Conservation (phyloP, 2,888 invertebrate species). For the Leptopilina myrica region DNA sequence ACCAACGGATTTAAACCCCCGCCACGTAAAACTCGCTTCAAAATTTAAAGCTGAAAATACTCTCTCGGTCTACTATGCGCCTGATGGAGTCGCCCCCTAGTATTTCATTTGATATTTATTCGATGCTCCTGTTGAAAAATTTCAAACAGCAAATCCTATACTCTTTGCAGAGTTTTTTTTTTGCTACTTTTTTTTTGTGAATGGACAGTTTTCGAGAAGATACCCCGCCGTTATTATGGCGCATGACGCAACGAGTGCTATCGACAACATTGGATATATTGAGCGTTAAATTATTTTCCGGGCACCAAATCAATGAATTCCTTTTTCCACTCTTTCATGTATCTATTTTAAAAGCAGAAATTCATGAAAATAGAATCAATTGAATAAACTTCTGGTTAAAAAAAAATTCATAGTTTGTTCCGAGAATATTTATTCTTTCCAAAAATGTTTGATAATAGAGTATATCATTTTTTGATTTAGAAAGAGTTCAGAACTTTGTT, state of each 20-base stretch:
- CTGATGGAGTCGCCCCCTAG: constrained; percentile 61
- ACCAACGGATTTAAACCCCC: constrained; percentile 67
- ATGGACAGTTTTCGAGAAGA: constrained; percentile 67
- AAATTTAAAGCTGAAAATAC: constrained; percentile 71
- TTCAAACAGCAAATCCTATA: constrained; percentile 57
- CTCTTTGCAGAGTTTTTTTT: constrained; percentile 16
- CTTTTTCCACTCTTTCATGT: constrained; percentile 57
- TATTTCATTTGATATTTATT: constrained; percentile 70
- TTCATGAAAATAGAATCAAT: background rate
- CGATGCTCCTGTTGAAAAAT: constrained; percentile 63
- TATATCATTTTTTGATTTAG: too few relatives aligned
- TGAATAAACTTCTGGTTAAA: too few relatives aligned
- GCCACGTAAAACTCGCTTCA: constrained; percentile 60
- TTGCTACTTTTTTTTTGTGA: constrained; percentile 22
- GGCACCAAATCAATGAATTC: constrained; percentile 72
- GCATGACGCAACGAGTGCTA: constrained; percentile 73
- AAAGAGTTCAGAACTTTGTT: too few relatives aligned
- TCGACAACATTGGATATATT: constrained; percentile 73
- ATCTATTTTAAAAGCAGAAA: constrained; percentile 3
- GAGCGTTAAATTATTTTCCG: constrained; percentile 71
- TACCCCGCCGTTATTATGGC: constrained; percentile 69
- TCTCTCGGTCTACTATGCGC: constrained; percentile 57
- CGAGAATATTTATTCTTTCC: too few relatives aligned
- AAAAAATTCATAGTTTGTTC: too few relatives aligned
- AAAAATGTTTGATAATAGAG: too few relatives aligned